Evolutionary conservation across 2,797 vertebrate genomes (phyloP), one percentile per base, ranked within the genome.

Genomic region (Oophaga sylvatica): DNA sequence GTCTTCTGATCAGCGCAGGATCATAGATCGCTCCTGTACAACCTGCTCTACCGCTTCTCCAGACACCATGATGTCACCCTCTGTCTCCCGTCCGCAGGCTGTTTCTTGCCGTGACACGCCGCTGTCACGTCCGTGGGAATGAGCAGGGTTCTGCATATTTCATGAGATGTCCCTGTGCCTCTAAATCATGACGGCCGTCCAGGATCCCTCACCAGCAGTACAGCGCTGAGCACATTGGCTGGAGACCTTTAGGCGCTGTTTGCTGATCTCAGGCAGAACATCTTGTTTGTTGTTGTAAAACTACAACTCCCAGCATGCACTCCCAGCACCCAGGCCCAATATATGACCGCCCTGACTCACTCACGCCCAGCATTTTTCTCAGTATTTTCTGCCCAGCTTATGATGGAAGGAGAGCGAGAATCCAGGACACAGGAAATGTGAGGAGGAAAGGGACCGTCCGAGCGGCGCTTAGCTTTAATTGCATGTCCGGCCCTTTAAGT

Each of bases 381-480:
- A 41, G 35, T 41, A 41, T 41, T 41, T 41, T 3, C 35, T 41
- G 35, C 5, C 35, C 35, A 5, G 5, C 35, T 41, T 41, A 3
- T 41, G 35, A 41, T 41, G 35, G 35, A 79, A 7, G 77, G 77
- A 79, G 59, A 48, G 73, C 15, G 31, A 75, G 22, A 75, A 87
- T 73, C 73, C 85, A 87, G 67, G 78, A 87, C 13, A 26, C 31
- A 35, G 85, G 85, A 81, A 87, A 71, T 45, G 35, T 4, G 41
- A 41, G 73, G 41, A 48, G 85, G 85, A 87, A 48, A 26, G 56
- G 31, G 16, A 41, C 17, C 26, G 62, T 87, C 67, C 8, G 1
- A 71, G 59, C 10, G 63, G 6, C 41, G 5, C 35, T 1, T 29
- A 12, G 16, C 6, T 53, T 29, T 26, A 76, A 2, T 22, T 53